Conservation (phyloP, 2,888 invertebrate genomes). For the Steinernema scapterisci region DNA sequence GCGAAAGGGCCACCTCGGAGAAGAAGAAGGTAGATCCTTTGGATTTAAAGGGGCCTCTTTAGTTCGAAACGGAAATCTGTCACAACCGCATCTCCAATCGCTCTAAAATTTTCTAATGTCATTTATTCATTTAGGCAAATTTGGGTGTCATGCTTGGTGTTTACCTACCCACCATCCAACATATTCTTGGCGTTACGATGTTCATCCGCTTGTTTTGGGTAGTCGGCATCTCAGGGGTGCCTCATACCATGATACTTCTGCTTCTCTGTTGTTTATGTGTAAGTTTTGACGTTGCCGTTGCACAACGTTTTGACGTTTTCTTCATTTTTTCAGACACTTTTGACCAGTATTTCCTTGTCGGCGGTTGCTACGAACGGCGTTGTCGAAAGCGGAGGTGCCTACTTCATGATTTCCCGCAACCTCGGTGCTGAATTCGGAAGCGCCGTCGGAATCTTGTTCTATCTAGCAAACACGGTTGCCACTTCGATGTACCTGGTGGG, state of each 20-base stretch:
- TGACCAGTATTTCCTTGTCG: slow-evolving; percentile 89
- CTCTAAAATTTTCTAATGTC: too few species aligned
- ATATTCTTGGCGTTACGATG: slow-evolving; percentile 98
- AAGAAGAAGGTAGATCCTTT: slow-evolving; percentile 54
- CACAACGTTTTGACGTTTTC: neutral
- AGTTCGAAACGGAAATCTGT: too few species aligned
- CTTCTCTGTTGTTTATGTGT: slow-evolving; percentile 74
- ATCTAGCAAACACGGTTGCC: slow-evolving; percentile 76
- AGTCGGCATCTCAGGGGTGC: slow-evolving; percentile 69
- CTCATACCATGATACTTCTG: slow-evolving; percentile 82
- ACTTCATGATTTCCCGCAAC: slow-evolving; percentile 96
- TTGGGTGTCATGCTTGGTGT: slow-evolving; percentile 98
- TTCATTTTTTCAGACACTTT: slow-evolving; percentile 68
- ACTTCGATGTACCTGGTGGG: slow-evolving; percentile 99
- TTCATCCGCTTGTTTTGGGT: slow-evolving; percentile 99
- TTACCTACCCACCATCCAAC: slow-evolving; percentile 97
- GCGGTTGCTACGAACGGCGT: slow-evolving; percentile 99
- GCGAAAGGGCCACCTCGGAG: slow-evolving; percentile 60
- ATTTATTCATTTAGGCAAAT: slow-evolving; percentile 74
- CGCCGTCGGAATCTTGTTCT: slow-evolving; percentile 97
- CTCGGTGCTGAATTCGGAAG: slow-evolving; percentile 97
- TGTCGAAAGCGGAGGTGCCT: slow-evolving; percentile 92
- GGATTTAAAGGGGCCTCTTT: neutral
- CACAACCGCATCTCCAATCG: too few species aligned
- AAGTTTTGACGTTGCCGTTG: slow-evolving; percentile 52